A percentile compares a stretch with the other conserved stretches of the same genome.
Evolutionary conservation across 2,888 invertebrate genomes (phyloP).

Genomic region (Diaphora mendica): DNA sequence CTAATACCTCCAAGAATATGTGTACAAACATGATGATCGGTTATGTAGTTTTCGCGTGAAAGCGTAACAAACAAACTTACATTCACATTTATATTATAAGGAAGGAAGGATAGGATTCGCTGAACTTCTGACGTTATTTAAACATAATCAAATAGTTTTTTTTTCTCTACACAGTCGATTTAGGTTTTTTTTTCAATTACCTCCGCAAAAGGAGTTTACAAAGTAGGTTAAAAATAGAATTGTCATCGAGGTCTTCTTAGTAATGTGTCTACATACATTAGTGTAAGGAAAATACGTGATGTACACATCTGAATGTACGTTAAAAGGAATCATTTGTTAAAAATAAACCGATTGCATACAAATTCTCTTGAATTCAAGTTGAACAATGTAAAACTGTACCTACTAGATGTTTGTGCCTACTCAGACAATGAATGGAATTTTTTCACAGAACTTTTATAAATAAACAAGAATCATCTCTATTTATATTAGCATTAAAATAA

Average conservation of each 20-base stretch:
- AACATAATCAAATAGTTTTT: not conserved
- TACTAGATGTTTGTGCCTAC: not conserved
- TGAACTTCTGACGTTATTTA: not conserved
- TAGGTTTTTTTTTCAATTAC: not conserved
- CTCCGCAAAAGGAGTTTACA: not conserved
- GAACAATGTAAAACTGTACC: not conserved
- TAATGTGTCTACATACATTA: not conserved
- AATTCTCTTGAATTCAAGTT: constrained; percentile 4
- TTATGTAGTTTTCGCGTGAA: too few species aligned
- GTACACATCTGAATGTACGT: not conserved
- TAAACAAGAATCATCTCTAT: not conserved
- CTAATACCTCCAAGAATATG: too few species aligned
- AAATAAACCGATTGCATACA: not conserved
- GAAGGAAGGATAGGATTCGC: not conserved
- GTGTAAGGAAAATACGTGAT: not conserved
- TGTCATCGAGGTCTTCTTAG: not conserved
- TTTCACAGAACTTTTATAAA: constrained; percentile 9
- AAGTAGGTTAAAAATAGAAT: not conserved
- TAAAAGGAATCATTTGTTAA: not conserved
- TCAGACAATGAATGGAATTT: not conserved
- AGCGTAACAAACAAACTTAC: too few species aligned
- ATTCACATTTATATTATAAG: too few species aligned
- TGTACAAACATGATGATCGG: too few species aligned
- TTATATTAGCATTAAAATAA: not conserved
- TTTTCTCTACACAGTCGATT: not conserved